Evolutionary conservation across 2,113 vertebrate species (phyloP), one percentile per base, ranked within the genome.

Genomic region (Prunella himalayana): DNA sequence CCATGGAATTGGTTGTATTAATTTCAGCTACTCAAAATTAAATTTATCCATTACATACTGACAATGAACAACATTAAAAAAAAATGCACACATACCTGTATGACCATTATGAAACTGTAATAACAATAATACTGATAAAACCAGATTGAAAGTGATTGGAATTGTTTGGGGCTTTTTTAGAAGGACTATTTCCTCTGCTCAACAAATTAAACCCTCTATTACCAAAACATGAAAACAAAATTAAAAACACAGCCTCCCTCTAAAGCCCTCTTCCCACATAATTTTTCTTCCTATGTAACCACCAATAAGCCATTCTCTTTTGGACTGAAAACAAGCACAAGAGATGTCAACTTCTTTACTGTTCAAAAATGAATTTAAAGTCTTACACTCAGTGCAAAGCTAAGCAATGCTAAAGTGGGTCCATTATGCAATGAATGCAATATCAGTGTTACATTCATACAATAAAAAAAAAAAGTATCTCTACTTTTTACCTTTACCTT

Each of bases 101-200:
- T 13, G 27, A 84, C 11, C 10, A 47, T 17, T 83, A 1, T 11
- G 63, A 83, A 54, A 33, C 23, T n/a, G 3, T 3, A 82, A 17
- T 0, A 80, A 39, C 21, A 83, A 6, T 20, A 22, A 11, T 31
- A 65, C 4, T 70, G 51, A 45, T 51, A 82, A 94, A 95, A 68
- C 6, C 31, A 68, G 2, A 3, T 0, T 64, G 35, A 54, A 78
- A 84, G 13, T 5, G 7, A 64, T 1, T 41, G 31, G 15, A 83
- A 53, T 24, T 57, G 31, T 63, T 49, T 33, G 4, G 24, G 0
- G 0, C 1, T 28, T 27, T 77, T 86, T 53, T 2, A 45, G 13
- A 56, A 18, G 5, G 24, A 61, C n/a, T 17, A 41, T 10, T 3
- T 49, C 7, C 65, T 82, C 44, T 61, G 44, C 44, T 53, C 20